A percentile compares a stretch with the other conserved stretches of the same genome.
Conservation (phyloP, 2,113 vertebrate genomes). For the Malurus elegans region DNA sequence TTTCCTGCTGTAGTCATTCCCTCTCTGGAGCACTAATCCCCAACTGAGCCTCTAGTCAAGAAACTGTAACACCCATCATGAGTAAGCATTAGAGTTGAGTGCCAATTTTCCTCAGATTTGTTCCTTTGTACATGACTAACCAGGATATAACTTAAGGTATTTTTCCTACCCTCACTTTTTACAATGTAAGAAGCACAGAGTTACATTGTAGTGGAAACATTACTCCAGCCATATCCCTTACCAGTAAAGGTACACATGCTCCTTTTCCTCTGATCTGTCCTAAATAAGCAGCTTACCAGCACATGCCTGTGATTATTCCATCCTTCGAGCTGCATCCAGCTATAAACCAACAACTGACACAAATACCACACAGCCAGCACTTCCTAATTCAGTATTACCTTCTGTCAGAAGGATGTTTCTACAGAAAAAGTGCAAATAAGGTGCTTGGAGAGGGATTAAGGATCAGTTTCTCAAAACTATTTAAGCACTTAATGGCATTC, state of each 20-base stretch:
- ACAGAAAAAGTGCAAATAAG: neutral
- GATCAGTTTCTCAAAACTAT: neutral
- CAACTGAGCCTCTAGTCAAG: neutral
- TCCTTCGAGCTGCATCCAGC: neutral
- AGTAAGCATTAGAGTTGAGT: neutral
- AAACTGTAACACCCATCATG: neutral
- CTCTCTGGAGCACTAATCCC: neutral
- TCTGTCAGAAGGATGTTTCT: neutral
- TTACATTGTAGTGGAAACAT: neutral
- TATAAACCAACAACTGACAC: neutral
- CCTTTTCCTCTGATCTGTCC: neutral
- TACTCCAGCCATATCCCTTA: neutral
- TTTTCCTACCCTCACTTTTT: neutral
- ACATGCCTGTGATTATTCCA: neutral
- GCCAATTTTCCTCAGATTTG: neutral
- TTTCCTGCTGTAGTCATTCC: neutral
- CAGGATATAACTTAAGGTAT: neutral
- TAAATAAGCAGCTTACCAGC: neutral
- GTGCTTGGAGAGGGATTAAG: accelerated
- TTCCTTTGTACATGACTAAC: neutral
- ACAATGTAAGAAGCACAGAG: neutral
- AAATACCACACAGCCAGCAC: neutral
- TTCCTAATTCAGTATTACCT: neutral
- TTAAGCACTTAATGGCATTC: neutral
- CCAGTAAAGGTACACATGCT: neutral